Conservation (phyloP, 2,113 vertebrate genomes). For the Lophura nycthemera region DNA sequence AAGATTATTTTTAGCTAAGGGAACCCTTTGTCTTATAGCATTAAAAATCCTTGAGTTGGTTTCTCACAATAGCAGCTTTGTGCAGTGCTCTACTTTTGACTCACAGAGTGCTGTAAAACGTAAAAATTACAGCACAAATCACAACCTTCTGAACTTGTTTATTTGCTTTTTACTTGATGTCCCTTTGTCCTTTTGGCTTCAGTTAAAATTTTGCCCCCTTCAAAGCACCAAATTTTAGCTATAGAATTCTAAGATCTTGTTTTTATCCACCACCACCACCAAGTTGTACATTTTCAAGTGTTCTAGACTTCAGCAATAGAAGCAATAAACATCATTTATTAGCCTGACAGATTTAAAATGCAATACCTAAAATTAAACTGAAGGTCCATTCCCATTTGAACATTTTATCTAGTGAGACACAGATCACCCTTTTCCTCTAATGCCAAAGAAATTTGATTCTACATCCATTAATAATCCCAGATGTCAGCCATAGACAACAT, state of each 20-base stretch:
- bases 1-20: conserved; percentile 76
- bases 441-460: conserved; percentile 59
- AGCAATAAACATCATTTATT: not conserved
- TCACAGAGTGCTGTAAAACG: not conserved
- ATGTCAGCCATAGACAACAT: conserved; percentile 65
- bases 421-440: conserved; percentile 51
- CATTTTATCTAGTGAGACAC: conserved; percentile 51
- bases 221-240: not conserved
- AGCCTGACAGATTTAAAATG: not conserved
- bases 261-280: not conserved
- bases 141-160: not conserved
- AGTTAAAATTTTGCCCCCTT: not conserved
- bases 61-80: conserved; percentile 62
- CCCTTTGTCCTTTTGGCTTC: not conserved
- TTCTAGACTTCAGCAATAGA: not conserved
- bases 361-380: conserved; percentile 30
- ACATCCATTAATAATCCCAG: conserved; percentile 71
- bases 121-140: not conserved
- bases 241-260: not conserved
- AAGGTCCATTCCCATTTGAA: conserved; percentile 50
- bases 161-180: not conserved
- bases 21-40: conserved; percentile 71
- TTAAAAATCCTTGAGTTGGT: conserved; percentile 56
- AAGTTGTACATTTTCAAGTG: not conserved
- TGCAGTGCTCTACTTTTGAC: conserved; percentile 45